These are phyloP conservation scores for Eptesicus fuscus DNA, from an alignment of 2,113 vertebrate genomes.

Conservation along the genomic window DNA sequence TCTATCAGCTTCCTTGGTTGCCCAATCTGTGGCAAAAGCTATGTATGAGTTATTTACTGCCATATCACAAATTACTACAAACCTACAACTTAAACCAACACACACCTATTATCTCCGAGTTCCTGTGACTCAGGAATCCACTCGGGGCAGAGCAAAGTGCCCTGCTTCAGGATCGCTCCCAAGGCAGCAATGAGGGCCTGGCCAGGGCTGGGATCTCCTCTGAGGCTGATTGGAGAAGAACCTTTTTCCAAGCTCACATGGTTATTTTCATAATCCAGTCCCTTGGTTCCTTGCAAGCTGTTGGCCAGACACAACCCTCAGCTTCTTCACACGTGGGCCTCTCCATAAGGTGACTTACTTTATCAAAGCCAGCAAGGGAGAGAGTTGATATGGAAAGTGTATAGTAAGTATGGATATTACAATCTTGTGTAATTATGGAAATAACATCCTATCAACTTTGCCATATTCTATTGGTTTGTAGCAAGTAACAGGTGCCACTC, in stretches of 20 bases:
- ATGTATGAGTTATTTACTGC: background rate
- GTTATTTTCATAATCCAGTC: background rate
- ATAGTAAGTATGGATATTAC: background rate
- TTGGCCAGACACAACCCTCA: background rate
- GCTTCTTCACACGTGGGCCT: background rate
- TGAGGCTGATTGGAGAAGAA: background rate
- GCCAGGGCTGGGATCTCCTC: background rate
- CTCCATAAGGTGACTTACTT: background rate
- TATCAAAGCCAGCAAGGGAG: background rate
- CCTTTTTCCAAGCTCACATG: background rate
- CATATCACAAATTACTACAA: background rate
- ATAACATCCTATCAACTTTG: background rate
- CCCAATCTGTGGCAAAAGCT: background rate
- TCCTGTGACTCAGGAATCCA: background rate
- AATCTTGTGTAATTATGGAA: background rate
- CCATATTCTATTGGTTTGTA: background rate
- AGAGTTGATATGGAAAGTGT: background rate
- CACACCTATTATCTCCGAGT: background rate
- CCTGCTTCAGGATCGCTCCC: background rate
- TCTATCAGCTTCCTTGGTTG: background rate
- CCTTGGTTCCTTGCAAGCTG: background rate
- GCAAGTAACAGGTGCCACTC: background rate
- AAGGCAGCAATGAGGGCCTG: background rate
- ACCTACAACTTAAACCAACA: background rate
- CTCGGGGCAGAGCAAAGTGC: background rate